Evolutionary conservation across 2,797 vertebrate species (phyloP), one percentile per base, ranked within the genome.

Genomic region (Microctenopoma lineatum): DNA sequence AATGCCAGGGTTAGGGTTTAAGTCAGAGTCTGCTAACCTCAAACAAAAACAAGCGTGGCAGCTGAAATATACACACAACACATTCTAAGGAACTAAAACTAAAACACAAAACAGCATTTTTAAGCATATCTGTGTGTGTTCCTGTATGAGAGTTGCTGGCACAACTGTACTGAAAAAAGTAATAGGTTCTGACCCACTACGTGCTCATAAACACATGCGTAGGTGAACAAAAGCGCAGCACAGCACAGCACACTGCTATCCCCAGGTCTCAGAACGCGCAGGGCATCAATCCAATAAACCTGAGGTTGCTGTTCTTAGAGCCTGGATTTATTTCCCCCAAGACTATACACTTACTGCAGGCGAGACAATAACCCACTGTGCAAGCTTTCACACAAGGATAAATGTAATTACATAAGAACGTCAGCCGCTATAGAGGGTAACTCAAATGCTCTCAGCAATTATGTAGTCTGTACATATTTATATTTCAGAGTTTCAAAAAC

Each of bases 281-380:
- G 57, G 62, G 72, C 77, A 88, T 83, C 82, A 81, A 83, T 88
- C 83, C 86, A 91, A 89, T 89, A 89, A 79, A 80, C 83, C 81
- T 83, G 75, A 89, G 84, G 80, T 80, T 86, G 87, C 83, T 89
- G 73, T 89, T 88, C 73, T 87, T 53, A 59, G 70, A 83, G 72
- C 75, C 34, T 67, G 55, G 60, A 80, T 84, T 84, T 86, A 92
- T 92, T 89, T 92, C 89, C 90, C 90, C 66, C n/a, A 73, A 82
- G 89, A 84, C 79, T 63, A 7, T 59, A 64, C 53, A 75, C 69
- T 84, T 66, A 76, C 78, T 79, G 77, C 79, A 77, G 84, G 79
- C 64, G 15, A 84, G 73, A 85, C 75, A 89, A 83, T 80, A 85
- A 80, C 58, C 77, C 62, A 47, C 38, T 16, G 39, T 38, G 79